phyloP scores from a whole-genome alignment of 2,888 invertebrate genomes.

The Eupithecia exiguata region DNA sequence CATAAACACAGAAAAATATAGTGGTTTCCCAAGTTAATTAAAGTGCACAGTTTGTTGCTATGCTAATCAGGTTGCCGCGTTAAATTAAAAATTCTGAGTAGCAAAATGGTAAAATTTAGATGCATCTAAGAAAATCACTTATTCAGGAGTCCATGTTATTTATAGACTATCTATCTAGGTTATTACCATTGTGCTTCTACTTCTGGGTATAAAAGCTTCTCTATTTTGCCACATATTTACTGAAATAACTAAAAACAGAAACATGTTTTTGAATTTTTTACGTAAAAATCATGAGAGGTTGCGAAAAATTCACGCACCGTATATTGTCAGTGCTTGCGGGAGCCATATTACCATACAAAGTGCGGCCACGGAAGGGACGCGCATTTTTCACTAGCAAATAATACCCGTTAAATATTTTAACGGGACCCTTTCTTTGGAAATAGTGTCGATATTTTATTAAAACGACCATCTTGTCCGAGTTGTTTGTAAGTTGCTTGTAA shows the following conservation, averaged over 20 bases:
- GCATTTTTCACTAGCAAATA: constrained; percentile 67
- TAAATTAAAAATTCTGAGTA: constrained; percentile 13
- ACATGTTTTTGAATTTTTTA: neutral
- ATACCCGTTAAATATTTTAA: constrained; percentile 71
- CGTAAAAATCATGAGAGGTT: neutral
- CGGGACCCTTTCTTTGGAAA: constrained; percentile 59
- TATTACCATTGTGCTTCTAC: neutral
- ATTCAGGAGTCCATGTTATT: neutral
- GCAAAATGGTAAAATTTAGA: neutral
- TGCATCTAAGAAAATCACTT: neutral
- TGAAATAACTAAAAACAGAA: neutral
- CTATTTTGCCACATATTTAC: neutral
- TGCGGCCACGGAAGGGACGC: constrained; percentile 63
- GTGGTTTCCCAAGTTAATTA: constrained; percentile 6
- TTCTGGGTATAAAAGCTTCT: neutral
- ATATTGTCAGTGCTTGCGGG: constrained; percentile 46
- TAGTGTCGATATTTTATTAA: constrained; percentile 66
- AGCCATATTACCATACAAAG: constrained; percentile 68
- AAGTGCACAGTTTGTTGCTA: constrained; percentile 27
- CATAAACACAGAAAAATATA: constrained; percentile 7
- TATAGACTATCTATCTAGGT: neutral
- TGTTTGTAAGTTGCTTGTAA: constrained; percentile 36
- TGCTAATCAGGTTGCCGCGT: constrained; percentile 27
- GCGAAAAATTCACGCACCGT: constrained; percentile 29
- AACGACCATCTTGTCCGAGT: constrained; percentile 49